Evolutionary conservation across 2,113 vertebrate species (phyloP).

Genomic region (Lepidothrix coronata): DNA sequence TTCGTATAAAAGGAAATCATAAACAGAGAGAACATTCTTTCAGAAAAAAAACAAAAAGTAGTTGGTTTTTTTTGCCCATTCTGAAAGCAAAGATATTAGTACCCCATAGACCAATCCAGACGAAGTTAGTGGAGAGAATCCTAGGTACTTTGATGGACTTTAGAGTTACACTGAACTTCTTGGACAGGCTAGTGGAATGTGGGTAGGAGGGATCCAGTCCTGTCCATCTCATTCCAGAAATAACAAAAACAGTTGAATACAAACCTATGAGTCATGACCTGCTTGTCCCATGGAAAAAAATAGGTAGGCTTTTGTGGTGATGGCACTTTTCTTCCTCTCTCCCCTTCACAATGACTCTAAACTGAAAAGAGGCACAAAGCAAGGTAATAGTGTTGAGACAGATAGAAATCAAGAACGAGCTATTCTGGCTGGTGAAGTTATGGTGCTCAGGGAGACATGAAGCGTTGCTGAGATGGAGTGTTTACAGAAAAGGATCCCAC

Average conservation of each 20-base stretch:
- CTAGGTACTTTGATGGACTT: not conserved
- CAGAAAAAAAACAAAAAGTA: not conserved
- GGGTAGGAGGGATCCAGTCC: not conserved
- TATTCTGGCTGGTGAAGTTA: not conserved
- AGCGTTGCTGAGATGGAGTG: not conserved
- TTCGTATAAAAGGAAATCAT: not conserved
- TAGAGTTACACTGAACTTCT: not conserved
- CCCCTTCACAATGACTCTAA: not conserved
- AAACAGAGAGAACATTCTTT: not conserved
- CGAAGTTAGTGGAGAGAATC: not conserved
- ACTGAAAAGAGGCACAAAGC: not conserved
- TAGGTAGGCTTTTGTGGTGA: not conserved
- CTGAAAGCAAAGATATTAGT: not conserved
- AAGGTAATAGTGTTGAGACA: not conserved
- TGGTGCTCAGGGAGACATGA: not conserved
- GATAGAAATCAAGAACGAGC: not conserved
- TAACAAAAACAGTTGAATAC: not conserved
- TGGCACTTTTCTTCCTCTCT: not conserved
- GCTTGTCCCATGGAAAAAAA: not conserved
- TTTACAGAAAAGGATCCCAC: slow-evolving; percentile 50
- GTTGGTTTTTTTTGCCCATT: not conserved
- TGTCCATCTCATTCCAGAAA: not conserved
- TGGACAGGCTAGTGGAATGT: not conserved
- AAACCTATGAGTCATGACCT: not conserved
- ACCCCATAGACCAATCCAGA: not conserved